Evolutionary conservation across 2,797 vertebrate species (phyloP).

Genomic region (Anisognathus igniventris): DNA sequence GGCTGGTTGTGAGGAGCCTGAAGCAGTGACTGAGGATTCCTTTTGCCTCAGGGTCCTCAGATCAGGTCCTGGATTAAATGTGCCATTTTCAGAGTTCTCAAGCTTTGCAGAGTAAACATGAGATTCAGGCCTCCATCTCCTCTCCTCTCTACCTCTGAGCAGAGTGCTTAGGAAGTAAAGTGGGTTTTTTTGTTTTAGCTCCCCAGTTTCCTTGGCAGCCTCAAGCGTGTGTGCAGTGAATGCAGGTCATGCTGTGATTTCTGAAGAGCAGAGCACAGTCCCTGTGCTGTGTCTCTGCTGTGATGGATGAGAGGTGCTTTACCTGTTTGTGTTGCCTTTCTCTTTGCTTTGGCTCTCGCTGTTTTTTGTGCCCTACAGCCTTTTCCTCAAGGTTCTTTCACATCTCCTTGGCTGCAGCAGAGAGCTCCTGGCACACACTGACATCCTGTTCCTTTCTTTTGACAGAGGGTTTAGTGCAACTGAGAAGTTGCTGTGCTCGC

Average conservation of each 20-base stretch:
- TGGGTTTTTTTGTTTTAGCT: not conserved
- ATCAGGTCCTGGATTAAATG: not conserved
- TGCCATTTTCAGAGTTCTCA: not conserved
- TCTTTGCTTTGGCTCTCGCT: not conserved
- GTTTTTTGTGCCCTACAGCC: not conserved
- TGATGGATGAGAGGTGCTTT: not conserved
- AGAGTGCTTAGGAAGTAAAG: not conserved
- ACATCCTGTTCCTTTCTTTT: not conserved
- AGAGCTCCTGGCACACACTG: not conserved
- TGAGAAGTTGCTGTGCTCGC: not conserved
- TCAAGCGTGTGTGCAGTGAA: not conserved
- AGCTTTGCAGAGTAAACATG: not conserved
- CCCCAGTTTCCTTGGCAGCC: not conserved
- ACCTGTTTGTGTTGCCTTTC: not conserved
- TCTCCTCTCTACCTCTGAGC: not conserved
- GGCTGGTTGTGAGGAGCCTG: not conserved
- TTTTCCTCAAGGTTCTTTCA: not conserved
- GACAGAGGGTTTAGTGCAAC: not conserved
- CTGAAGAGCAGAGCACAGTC: not conserved
- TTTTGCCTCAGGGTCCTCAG: not conserved
- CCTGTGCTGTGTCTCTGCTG: not conserved
- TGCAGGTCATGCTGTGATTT: not conserved
- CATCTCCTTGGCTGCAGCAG: not conserved
- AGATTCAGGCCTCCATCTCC: not conserved
- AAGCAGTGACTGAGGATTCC: not conserved